Evolutionary conservation across 2,113 vertebrate species (phyloP), one percentile per base, ranked within the genome.

Genomic region (Calypte anna): DNA sequence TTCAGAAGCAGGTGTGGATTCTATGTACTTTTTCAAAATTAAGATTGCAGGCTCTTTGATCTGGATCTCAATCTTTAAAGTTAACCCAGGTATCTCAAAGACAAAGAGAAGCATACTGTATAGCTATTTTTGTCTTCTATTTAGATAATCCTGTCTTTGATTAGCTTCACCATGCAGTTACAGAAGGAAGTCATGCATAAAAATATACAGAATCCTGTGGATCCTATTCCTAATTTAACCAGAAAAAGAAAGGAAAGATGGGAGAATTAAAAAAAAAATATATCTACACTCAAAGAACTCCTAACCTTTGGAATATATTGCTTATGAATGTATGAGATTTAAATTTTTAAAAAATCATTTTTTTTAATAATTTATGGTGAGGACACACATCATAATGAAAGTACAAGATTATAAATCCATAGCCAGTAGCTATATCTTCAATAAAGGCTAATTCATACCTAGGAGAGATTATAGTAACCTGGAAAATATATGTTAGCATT

Each of bases 181-280:
- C 58, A 93, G 43, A 84, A 68, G n/a, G 61, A 66, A 94, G 40
- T 80, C 53, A 90, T 72, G 13, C 33, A 88, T 94, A 94, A 78
- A 90, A 96, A 83, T 78, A 86, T 59, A 33, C 96, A 91, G 53
- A 48, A 50, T 91, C 85, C 66, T 82, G 31, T 8, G 43, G 54
- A 73, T 31, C 2, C 13, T 72, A 17, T 88, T 93, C 8, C 43
- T 87, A 73, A 82, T 85, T 61, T 51, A 95, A 95, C 68, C 12
- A 83, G 79, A 76, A 96, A 74, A 91, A 77, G 22, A 59, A 89
- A 62, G 63, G 46, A 43, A n/a, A 33, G 20, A 30, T 62, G 55
- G 25, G 48, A 54, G 6, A 10, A 40, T 38, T 38, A 38, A 38
- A 38, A 38, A 38, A 8, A 40, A 31, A 23, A 18, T 12, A 54